Base-by-base conservation (phyloP, 2,797 vertebrate genomes). In the Eptatretus atami region DNA sequence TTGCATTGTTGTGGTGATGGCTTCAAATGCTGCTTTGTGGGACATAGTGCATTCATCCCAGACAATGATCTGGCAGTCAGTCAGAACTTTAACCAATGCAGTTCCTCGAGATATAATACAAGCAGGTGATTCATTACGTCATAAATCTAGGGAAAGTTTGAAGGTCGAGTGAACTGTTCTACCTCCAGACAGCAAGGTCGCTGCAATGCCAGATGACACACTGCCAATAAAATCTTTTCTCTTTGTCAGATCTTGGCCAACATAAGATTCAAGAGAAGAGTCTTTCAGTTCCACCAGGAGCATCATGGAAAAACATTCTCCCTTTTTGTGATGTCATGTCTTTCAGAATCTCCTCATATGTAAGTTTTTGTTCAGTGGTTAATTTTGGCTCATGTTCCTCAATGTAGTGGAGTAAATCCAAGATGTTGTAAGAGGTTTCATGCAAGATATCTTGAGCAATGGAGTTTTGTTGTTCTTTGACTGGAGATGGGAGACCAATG, bases 1-100 rank as follows among this genome's bases (percentile, higher is more conserved):
- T 60, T 15, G 55, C 55, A 60, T 15, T 10, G 55, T 60, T 15
- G 19, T 60, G 15, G 1, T 15, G 6, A 15, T 44, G 31, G 55
- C 55, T 60, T 60, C 55, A 60, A 60, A 60, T 15, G 55, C 55
- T 60, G 55, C 55, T 60, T 60, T 60, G 19, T 9, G 15, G 19
- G 6, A 15, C 55, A 15, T 15, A 15, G 19, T 60, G 15, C 55
- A 15, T 11, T 24, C 55, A 15, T n/a, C 15, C 15, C 55, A 60
- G 24, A n/a, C 24, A 60, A 44, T 44, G 3, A 44, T 1, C 2
- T 44, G 31, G 3, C 31, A 44, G 55, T 60, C 24, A 10, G 55
- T 14, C 55, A 57, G 55, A 19, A 57, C 55, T 19, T 60, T 14
- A 61, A 12, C 57, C 24, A 61, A 61, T n/a, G n/a, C 57, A n/a